Base-by-base conservation (phyloP, 2,113 vertebrate genomes). In the Siniperca chuatsi region DNA sequence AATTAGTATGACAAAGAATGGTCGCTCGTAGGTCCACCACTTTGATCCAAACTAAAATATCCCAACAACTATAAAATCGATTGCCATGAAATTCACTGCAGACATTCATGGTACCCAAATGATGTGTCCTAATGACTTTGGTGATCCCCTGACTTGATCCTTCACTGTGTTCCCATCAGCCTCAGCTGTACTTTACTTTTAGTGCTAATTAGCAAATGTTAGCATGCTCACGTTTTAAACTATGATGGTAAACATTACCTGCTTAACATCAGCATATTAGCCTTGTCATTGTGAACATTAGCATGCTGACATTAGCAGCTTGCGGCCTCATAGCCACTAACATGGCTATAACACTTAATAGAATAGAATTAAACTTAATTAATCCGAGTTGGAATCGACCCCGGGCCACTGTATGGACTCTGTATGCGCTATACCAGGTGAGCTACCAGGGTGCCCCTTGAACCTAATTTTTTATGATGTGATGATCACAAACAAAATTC, bases 121-220 rank as follows among this genome's bases (percentile, higher is more conserved):
- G 6, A 52, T 20, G 2, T 52, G 18, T 52, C 16, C 50, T 54
- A 9, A 16, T 37, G 20, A 35, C 29, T 50, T 48, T 69, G 12
- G 44, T 29, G n/a, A 2, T 16, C 2, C 25, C 5, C 52, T 18
- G 18, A 69, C 25, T 18, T 68, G 58, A 52, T 69, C n/a, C 37
- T 78, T 25, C 18, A 29, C 21, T 46, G 55, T 5, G 23, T 35
- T 20, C 18, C 11, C 11, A 35, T 70, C 48, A 54, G n/a, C n/a
- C 55, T 29, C 23, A 29, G 29, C 9, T 46, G 9, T 33, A 33
- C 72, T 60, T 18, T 42, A 35, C 15, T 25, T 46, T 61, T 8
- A 46, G n/a, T 61, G 40, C 40, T 75, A 74, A 75, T 62, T 74
- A 20, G n/a, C 16, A 62, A 75, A 75, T 33, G 10, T 35, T 33